Evolutionary conservation across 2,113 vertebrate genomes (phyloP), one percentile per base, ranked within the genome.

Genomic region (Myiozetetes cayanensis): DNA sequence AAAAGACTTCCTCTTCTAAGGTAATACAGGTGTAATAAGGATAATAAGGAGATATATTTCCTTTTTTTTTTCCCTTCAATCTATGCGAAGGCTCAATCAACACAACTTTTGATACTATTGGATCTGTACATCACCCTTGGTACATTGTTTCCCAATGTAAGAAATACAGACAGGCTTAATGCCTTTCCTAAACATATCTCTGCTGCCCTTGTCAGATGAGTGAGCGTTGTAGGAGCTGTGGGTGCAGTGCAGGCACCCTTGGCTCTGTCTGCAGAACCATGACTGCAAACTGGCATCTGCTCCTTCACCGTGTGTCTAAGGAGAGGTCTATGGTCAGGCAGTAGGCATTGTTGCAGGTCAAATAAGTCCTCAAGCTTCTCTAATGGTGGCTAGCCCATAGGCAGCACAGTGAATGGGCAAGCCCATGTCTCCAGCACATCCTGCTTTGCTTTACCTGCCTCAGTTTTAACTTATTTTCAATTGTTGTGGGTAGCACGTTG

Each of bases 261-360:
- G 49, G 18, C 44, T 59, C 65, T 0, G 0, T 30, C 33, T 1
- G 1, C 17, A 19, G 41, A 43, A 52, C 49, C 44, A 28, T 1
- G 12, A n/a, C 52, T 66, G 55, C 25, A 49, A 53, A 65, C 37
- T 27, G 33, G 53, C 58, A 71, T 22, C 35, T 77, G 22, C 44
- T 44, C 14, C 59, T 80, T 44, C 28, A 46, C 20, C 1, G 2
- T 35, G 39, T 58, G 65, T 30, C 12, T 44, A 12, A 77, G 74
- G 58, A 87, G 35, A 44, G 21, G 15, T 55, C 27, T 65, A 0
- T 33, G 30, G 17, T 65, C 37, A 82, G 47, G 28, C 31, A 31
- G n/a, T 12, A 19, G 22, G 28, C 0, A 3, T 12, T 73, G 59
- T 43, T 50, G 61, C 22, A 41, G n/a, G 33, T 61, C 50, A 66